Evolutionary conservation across 2,797 vertebrate genomes (phyloP), one percentile per base, ranked within the genome.

Genomic region (Choloepus didactylus): DNA sequence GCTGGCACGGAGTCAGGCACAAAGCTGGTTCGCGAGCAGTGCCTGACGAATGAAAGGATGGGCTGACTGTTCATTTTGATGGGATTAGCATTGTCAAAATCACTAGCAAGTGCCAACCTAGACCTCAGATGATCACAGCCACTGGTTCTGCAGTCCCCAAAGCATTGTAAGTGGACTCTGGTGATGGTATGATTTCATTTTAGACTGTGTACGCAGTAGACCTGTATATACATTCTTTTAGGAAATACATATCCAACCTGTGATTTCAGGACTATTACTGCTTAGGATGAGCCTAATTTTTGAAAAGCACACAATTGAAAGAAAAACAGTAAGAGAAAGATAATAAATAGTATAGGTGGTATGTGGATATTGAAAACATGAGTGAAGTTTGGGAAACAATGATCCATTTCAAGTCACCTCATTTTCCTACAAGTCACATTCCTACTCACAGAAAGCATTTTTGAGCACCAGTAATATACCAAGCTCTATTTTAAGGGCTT

Each of bases 251-350:
- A 79, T 59, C 72, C 23, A 54, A 70, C 38, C 67, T 77, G 23
- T 21, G 27, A 70, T 15, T 87, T 72, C 21, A 69, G 82, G 23
- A 35, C 29, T 59, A 46, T 35, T 54, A 60, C 75, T 82, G 18
- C 51, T 64, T 41, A 62, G 9, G 19, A 76, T n/a, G 35, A 91
- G 41, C 12, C 46, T 35, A 80, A 80, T 31, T 73, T 64, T 80
- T 73, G 59, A 73, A 89, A 73, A 51, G 31, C 44, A 59, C 44
- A 62, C 6, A 84, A 87, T 44, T 79, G 49, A 94, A 93, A 87
- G 31, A 75, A 44, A 83, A 51, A 66, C 0, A 89, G 6, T 64
- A 60, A 83, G 27, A 72, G 27, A 84, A 87, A 80, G 83, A 56
- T 49, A 91, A 89, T 4, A 75, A 91, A 89, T 6, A 75, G 35